phyloP scores from a whole-genome alignment of 2,888 invertebrate species.

The Iphiclides podalirius region DNA sequence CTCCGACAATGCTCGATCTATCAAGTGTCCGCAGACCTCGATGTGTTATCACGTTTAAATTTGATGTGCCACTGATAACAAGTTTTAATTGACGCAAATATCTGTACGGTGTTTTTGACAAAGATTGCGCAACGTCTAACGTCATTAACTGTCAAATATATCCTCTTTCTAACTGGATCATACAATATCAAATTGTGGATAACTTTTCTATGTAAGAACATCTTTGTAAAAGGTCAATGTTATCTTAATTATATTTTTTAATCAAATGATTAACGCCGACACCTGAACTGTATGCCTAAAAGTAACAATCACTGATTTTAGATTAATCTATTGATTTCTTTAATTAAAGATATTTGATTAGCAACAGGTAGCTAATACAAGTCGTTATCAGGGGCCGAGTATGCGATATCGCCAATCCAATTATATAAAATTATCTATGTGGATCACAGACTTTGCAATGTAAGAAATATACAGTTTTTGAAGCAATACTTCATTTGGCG shows the following conservation, averaged over 20 bases:
- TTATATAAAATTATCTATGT: constrained; percentile 7
- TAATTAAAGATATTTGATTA: too few relatives aligned
- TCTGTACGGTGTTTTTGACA: neutral
- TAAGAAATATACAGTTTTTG: neutral
- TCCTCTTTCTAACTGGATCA: too few relatives aligned
- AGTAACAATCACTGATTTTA: too few relatives aligned
- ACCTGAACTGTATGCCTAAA: too few relatives aligned
- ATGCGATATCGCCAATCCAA: neutral
- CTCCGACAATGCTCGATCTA: constrained; percentile 11
- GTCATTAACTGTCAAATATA: too few relatives aligned
- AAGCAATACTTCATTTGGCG: too few relatives aligned
- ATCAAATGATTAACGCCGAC: too few relatives aligned
- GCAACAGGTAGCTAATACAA: neutral
- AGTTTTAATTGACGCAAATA: constrained; percentile 11
- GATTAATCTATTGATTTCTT: too few relatives aligned
- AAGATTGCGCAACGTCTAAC: neutral
- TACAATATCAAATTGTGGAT: too few relatives aligned
- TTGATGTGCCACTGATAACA: constrained; percentile 17
- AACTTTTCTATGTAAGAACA: too few relatives aligned
- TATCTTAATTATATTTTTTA: too few relatives aligned
- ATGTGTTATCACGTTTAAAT: constrained; percentile 12
- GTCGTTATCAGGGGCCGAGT: neutral
- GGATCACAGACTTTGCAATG: constrained; percentile 7
- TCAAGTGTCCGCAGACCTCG: constrained; percentile 10
- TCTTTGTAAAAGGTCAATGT: too few relatives aligned